Conservation (phyloP, 2,888 invertebrate species). For the Amphipyra tragopoginis region DNA sequence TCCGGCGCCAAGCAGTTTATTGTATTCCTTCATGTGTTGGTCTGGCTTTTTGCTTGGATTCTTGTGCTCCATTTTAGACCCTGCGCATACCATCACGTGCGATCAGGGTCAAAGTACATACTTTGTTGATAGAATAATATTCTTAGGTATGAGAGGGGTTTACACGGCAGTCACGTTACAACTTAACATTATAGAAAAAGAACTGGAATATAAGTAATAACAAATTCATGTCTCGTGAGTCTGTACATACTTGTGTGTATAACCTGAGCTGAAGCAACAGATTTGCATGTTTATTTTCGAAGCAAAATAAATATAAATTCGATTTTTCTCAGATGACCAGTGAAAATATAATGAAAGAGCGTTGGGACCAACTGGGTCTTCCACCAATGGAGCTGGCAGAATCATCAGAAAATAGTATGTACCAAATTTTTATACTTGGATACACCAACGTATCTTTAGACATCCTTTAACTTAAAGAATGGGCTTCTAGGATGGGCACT, state of each 20-base stretch:
- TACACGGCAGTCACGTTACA: neutral
- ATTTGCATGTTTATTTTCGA: too few species aligned
- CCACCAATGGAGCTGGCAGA: constrained; percentile 86
- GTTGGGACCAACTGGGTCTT: constrained; percentile 73
- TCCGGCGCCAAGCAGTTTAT: too few species aligned
- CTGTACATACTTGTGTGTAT: too few species aligned
- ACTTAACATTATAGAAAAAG: neutral
- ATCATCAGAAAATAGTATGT: constrained; percentile 70
- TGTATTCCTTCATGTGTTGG: too few species aligned
- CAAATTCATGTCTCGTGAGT: neutral
- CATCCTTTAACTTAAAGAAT: too few species aligned
- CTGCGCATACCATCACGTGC: too few species aligned
- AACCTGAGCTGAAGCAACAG: neutral
- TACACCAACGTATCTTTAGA: too few species aligned
- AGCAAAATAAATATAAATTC: neutral
- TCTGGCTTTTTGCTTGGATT: too few species aligned
- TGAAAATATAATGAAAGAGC: constrained; percentile 64
- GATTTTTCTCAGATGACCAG: constrained; percentile 69
- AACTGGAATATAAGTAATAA: neutral
- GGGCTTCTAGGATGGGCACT: too few species aligned
- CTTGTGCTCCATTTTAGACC: too few species aligned
- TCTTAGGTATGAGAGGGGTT: neutral
- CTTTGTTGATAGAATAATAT: too few species aligned
- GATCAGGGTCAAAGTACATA: too few species aligned
- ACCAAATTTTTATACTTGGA: neutral